These are phyloP conservation scores for Dioctria linearis DNA, from an alignment of 2,888 invertebrate genomes.

Conservation along the genomic window DNA sequence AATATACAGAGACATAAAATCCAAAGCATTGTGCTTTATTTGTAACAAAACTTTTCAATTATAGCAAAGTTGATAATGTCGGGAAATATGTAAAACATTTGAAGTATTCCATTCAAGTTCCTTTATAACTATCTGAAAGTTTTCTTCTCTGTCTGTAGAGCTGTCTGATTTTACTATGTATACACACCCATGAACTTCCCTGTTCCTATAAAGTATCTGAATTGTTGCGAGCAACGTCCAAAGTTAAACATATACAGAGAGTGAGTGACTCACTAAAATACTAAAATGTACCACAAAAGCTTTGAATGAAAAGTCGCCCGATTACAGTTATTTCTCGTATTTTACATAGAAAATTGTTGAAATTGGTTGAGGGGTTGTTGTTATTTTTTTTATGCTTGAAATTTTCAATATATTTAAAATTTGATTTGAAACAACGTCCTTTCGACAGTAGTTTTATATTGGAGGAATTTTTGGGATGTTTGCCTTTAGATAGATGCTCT, in stretches of 20 bases:
- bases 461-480: too few species aligned
- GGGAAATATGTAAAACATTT: slow-evolving; percentile 49
- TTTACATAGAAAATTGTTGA: too few species aligned
- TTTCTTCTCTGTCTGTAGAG: slow-evolving; percentile 15
- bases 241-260: slow-evolving; percentile 26
- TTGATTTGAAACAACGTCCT: too few species aligned
- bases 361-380: too few species aligned
- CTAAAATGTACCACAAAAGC: slow-evolving; percentile 5
- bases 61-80: slow-evolving; percentile 43
- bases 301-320: too few species aligned
- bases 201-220: slow-evolving; percentile 16
- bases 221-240: slow-evolving; percentile 18
- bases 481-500: too few species aligned
- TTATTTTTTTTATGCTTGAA: too few species aligned
- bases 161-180: slow-evolving; percentile 22
- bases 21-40: slow-evolving; percentile 5
- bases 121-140: slow-evolving; percentile 9
- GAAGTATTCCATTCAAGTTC: slow-evolving; percentile 41
- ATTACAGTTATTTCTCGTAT: too few species aligned
- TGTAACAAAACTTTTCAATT: slow-evolving; percentile 44
- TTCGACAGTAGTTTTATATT: too few species aligned
- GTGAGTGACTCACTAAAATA: background rate
- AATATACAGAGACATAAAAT: slow-evolving; percentile 13
- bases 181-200: background rate
- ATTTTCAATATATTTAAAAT: too few species aligned